These are phyloP conservation scores for Naso thynnoides DNA, from an alignment of 2,797 vertebrate genomes.

Conservation along the genomic window DNA sequence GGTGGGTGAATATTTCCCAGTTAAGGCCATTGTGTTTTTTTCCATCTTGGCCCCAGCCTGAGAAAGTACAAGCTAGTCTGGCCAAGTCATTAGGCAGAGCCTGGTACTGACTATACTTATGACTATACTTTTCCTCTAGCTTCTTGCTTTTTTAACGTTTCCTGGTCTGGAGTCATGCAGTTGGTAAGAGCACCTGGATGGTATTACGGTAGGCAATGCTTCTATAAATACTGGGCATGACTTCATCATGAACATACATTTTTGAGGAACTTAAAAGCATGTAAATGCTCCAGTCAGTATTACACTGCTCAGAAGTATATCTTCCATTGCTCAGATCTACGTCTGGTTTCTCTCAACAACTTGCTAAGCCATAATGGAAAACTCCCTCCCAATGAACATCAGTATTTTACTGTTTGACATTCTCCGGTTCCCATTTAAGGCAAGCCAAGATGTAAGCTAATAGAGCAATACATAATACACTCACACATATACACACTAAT, in stretches of 20 bases:
- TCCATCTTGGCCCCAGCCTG: conserved; percentile 20
- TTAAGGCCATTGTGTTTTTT: conserved; percentile 69
- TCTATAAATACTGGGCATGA: conserved; percentile 37
- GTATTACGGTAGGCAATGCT: background rate
- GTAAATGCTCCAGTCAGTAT: background rate
- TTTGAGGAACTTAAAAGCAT: background rate
- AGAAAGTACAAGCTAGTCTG: conserved; percentile 46
- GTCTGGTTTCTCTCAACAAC: conserved; percentile 69
- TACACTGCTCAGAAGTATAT: conserved; percentile 11
- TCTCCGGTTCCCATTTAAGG: conserved; percentile 70
- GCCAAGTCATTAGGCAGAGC: conserved; percentile 62
- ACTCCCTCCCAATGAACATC: conserved; percentile 46
- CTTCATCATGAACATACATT: background rate
- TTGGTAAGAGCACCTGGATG: conserved; percentile 44
- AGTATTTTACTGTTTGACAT: conserved; percentile 65
- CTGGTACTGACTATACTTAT: conserved; percentile 27
- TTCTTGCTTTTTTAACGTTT: conserved; percentile 30
- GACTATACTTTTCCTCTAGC: conserved; percentile 39
- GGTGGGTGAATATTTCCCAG: conserved; percentile 54
- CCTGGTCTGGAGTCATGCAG: conserved; percentile 33
- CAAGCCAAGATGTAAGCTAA: conserved; percentile 31
- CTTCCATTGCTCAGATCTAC: conserved; percentile 31
- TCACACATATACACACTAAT: conserved; percentile 22
- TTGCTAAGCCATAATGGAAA: conserved; percentile 57
- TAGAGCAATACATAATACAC: conserved; percentile 25